A percentile compares a stretch with the other conserved stretches of the same genome.
Evolutionary conservation across 2,113 vertebrate species (phyloP).

Genomic region (Rynchops niger): DNA sequence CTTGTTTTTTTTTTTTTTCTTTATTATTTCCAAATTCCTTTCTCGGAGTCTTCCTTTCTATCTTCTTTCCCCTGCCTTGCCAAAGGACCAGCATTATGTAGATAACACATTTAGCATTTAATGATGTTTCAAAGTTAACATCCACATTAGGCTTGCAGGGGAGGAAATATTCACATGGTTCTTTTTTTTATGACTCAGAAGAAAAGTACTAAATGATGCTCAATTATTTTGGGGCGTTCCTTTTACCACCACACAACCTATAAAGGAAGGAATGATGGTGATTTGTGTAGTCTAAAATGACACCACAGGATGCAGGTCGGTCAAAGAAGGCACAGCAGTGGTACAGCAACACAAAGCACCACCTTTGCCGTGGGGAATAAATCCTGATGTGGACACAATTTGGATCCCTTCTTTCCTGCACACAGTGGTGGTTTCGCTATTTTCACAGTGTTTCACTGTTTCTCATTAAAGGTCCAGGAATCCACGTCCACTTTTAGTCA

Average conservation of each 20-base stretch:
- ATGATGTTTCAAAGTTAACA: background rate
- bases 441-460: background rate
- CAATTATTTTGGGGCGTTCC: background rate
- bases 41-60: background rate
- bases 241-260: background rate
- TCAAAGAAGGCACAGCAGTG: accelerated
- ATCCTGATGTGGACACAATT: background rate
- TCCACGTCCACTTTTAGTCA: background rate
- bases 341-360: background rate
- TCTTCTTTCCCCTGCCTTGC: background rate
- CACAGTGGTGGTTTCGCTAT: background rate
- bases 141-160: background rate
- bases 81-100: background rate
- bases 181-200: constrained; percentile 38
- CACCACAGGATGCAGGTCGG: background rate
- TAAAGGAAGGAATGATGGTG: background rate
- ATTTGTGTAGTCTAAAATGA: background rate
- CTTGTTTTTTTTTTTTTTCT: background rate
- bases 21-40: background rate
- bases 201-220: background rate
- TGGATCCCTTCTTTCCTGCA: background rate
- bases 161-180: constrained; percentile 3
- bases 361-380: background rate
- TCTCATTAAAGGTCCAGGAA: background rate
- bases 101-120: background rate